Percentiles rank a stretch among this genome's conserved stretches.
Evolutionary conservation across 1,140 invertebrate genomes (phyloP).

Genomic region (Periplaneta americana): DNA sequence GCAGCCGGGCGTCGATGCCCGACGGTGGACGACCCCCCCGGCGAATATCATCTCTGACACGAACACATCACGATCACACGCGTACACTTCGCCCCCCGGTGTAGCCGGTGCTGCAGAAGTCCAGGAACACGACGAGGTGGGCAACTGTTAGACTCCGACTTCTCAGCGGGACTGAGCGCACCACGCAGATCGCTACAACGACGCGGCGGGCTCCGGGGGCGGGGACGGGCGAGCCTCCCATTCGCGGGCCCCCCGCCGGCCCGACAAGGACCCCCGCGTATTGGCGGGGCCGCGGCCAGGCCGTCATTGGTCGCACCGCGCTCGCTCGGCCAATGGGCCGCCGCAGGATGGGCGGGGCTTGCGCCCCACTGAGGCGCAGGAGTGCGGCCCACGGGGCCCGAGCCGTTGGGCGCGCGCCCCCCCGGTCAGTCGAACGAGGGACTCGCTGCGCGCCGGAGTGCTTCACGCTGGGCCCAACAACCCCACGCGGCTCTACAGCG

Average conservation of each 20-base stretch:
- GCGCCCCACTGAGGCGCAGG: conserved; percentile 4
- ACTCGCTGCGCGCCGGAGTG: neutral
- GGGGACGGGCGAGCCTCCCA: neutral
- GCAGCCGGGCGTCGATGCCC: neutral
- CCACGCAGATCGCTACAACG: neutral
- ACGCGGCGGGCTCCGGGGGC: neutral
- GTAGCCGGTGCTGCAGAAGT: neutral
- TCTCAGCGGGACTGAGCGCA: conserved; percentile 10
- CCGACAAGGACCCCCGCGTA: neutral
- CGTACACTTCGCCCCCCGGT: neutral
- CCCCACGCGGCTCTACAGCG: neutral
- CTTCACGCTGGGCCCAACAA: neutral
- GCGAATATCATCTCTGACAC: neutral
- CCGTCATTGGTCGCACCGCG: neutral
- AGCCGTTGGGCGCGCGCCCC: neutral
- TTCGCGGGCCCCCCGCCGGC: neutral
- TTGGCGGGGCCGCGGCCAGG: neutral
- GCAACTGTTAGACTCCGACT: conserved; percentile 2
- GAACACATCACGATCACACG: neutral
- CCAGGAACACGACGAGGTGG: neutral
- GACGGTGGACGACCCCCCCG: too few relatives aligned
- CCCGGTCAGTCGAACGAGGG: neutral
- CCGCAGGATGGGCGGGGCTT: neutral
- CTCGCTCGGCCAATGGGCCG: neutral
- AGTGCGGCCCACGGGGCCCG: neutral